A percentile compares a stretch with the other conserved stretches of the same genome.
Evolutionary conservation across 2,797 vertebrate species (phyloP).

Genomic region (Mormyrops boulengeri): DNA sequence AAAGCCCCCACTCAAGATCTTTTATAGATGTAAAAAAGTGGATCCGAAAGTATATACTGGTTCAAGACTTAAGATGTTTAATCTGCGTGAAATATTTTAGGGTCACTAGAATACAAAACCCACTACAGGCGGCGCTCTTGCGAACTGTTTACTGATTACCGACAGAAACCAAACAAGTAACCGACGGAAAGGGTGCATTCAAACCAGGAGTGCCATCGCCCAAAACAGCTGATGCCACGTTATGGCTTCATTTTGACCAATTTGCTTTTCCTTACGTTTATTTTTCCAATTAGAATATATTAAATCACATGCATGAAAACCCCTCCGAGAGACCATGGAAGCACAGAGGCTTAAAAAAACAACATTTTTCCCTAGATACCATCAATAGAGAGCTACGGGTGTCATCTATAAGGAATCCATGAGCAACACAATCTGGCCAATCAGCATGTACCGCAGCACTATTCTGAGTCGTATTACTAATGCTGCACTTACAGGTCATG

Average conservation of each 20-base stretch:
- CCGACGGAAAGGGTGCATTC: neutral
- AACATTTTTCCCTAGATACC: neutral
- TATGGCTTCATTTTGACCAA: neutral
- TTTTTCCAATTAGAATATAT: neutral
- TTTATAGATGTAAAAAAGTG: too few species aligned
- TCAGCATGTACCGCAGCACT: neutral
- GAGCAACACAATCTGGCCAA: neutral
- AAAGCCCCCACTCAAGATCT: neutral
- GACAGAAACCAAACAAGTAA: neutral
- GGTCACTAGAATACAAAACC: too few species aligned
- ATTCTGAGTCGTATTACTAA: neutral
- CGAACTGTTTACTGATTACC: neutral
- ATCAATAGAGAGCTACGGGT: neutral
- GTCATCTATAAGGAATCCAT: slow-evolving; percentile 8
- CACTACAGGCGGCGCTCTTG: neutral
- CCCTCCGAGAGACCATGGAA: neutral
- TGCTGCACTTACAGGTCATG: neutral
- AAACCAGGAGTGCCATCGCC: neutral
- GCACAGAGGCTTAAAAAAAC: neutral
- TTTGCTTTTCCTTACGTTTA: neutral
- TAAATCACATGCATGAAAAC: neutral
- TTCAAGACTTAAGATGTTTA: too few species aligned
- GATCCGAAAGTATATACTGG: too few species aligned
- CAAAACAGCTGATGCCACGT: neutral
- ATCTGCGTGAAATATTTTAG: too few species aligned